Evolutionary conservation across 2,113 vertebrate species (phyloP).

Genomic region (Alligator mississippiensis): DNA sequence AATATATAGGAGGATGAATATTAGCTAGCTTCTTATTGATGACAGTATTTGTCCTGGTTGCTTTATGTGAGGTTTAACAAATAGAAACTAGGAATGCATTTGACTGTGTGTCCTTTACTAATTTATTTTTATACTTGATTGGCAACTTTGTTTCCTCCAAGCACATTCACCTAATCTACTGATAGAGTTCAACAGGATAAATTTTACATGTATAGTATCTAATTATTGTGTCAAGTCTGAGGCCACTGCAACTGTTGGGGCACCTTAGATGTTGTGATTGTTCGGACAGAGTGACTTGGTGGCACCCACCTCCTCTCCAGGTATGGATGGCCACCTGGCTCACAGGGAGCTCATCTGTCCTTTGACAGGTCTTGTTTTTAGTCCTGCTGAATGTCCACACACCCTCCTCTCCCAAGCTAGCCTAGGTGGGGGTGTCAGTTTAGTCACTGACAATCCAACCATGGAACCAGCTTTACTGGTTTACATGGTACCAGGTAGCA

Average conservation of each 20-base stretch:
- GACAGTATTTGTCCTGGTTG: background rate
- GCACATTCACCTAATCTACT: background rate
- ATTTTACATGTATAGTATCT: background rate
- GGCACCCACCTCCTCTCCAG: no score
- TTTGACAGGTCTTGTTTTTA: background rate
- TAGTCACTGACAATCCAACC: no score
- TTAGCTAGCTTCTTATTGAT: background rate
- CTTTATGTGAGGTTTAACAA: background rate
- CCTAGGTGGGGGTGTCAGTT: no score
- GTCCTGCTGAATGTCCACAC: background rate
- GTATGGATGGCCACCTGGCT: no score
- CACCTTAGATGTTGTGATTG: no score
- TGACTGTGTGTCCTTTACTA: background rate
- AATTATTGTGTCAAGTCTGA: no score
- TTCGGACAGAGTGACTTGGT: no score
- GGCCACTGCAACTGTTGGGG: no score
- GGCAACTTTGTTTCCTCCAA: background rate
- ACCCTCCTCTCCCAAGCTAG: no score
- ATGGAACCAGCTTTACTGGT: no score
- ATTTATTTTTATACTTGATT: slow-evolving; percentile 23
- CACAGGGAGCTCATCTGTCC: no score
- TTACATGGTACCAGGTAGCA: no score
- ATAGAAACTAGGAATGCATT: background rate
- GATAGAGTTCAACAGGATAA: background rate
- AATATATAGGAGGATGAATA: background rate